Evolutionary conservation across 2,888 invertebrate species (phyloP).

Genomic region (Scaptomyza cyrtandrae): DNA sequence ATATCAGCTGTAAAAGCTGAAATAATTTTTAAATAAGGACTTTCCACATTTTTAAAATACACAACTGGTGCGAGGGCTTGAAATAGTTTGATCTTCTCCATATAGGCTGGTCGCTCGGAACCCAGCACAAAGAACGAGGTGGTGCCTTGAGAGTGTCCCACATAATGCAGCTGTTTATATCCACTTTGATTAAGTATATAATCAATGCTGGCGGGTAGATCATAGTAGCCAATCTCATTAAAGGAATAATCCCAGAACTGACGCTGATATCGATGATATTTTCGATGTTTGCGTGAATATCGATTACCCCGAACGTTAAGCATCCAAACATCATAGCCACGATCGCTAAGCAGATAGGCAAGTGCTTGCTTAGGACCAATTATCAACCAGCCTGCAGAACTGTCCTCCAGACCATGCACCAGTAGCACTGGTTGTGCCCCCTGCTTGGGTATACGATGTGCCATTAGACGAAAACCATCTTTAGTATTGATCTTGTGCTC

Average conservation of each 20-base stretch:
- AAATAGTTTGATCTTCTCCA: conserved; percentile 85
- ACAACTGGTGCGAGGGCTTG: conserved; percentile 86
- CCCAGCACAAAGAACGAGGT: conserved; percentile 84
- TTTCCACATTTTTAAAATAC: conserved; percentile 81
- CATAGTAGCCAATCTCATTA: conserved; percentile 89
- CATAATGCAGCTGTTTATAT: conserved; percentile 85
- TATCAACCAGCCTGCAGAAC: conserved; percentile 90
- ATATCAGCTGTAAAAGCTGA: background rate
- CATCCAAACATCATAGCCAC: conserved; percentile 87
- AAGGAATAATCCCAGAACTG: conserved; percentile 88
- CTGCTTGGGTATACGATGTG: conserved; percentile 88
- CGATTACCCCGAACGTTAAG: conserved; percentile 88
- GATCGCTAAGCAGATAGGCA: conserved; percentile 86
- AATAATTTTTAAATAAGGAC: conserved; percentile 63
- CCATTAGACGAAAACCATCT: conserved; percentile 90
- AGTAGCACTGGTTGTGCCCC: conserved; percentile 86
- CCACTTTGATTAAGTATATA: conserved; percentile 85
- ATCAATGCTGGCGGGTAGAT: conserved; percentile 88
- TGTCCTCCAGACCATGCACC: conserved; percentile 90
- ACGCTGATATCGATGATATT: conserved; percentile 85
- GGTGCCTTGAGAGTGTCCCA: conserved; percentile 89
- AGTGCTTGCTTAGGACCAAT: conserved; percentile 87
- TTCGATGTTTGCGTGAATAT: conserved; percentile 86
- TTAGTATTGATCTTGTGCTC: conserved; percentile 87
- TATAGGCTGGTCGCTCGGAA: conserved; percentile 85